These are phyloP conservation scores for Ariolimax columbianus DNA, from an alignment of 2,888 invertebrate species.

Conservation along the genomic window DNA sequence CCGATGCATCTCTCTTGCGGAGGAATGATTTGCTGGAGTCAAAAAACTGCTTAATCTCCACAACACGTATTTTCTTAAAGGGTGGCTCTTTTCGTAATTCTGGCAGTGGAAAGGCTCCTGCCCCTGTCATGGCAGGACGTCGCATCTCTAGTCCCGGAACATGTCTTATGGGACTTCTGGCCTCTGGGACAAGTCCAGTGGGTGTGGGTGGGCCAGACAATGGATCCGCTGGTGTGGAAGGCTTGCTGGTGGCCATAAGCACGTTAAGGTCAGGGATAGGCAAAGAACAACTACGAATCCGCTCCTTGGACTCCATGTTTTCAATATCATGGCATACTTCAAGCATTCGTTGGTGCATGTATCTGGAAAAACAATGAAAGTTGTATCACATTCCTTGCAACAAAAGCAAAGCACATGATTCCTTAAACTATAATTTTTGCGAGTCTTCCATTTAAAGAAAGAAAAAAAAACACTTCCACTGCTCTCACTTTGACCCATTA, in stretches of 20 bases:
- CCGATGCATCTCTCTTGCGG: slow-evolving; percentile 55
- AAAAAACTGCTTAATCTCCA: slow-evolving; percentile 92
- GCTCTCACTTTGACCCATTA: neutral
- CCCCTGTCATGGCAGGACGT: slow-evolving; percentile 44
- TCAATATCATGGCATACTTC: slow-evolving; percentile 91
- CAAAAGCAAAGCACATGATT: neutral
- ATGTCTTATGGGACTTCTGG: slow-evolving; percentile 33
- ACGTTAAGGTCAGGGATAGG: slow-evolving; percentile 81
- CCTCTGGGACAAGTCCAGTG: slow-evolving; percentile 36
- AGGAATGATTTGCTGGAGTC: slow-evolving; percentile 82
- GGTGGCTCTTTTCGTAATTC: slow-evolving; percentile 71
- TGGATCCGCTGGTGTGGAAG: slow-evolving; percentile 48
- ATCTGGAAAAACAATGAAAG: slow-evolving; percentile 53
- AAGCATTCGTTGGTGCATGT: slow-evolving; percentile 83
- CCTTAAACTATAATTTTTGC: neutral
- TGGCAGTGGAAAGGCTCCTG: slow-evolving; percentile 50
- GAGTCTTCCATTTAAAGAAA: neutral
- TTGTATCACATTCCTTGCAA: neutral
- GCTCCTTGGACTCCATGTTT: slow-evolving; percentile 86
- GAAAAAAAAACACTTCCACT: neutral
- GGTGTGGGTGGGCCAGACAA: slow-evolving; percentile 45
- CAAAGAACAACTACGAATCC: slow-evolving; percentile 93
- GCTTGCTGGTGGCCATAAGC: slow-evolving; percentile 52
- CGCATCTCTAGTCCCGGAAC: slow-evolving; percentile 49
- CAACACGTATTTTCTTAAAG: slow-evolving; percentile 87